phyloP scores from a whole-genome alignment of 2,113 vertebrate genomes.

The Phycodurus eques region DNA sequence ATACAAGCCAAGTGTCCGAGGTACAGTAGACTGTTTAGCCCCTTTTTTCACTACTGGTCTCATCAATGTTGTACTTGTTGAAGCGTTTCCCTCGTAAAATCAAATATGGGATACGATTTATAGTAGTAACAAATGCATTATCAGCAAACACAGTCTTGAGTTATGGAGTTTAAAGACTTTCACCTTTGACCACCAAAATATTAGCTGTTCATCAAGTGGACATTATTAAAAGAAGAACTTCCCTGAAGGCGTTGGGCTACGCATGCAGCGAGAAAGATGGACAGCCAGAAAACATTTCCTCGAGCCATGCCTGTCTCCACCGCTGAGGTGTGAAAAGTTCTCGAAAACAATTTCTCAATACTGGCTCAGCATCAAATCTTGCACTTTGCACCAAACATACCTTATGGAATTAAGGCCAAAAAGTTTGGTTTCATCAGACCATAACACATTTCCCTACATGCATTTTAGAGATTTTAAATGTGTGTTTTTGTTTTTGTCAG shows the following conservation, averaged over 20 bases:
- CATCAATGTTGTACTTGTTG: not conserved
- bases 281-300: not conserved
- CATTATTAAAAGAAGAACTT: not conserved
- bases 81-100: not conserved
- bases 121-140: not conserved
- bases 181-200: not conserved
- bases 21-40: no score
- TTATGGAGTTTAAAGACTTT: not conserved
- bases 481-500: no score
- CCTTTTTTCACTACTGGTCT: no score
- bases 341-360: not conserved
- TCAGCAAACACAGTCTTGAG: not conserved
- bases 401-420: not conserved
- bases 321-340: not conserved
- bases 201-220: not conserved
- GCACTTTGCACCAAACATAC: not conserved
- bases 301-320: not conserved
- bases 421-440: not conserved
- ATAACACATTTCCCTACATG: not conserved
- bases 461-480: not conserved
- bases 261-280: not conserved
- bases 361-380: not conserved
- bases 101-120: not conserved
- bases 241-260: not conserved
- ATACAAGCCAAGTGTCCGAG: no score